Conservation (phyloP, 2,888 invertebrate genomes). For the Drosophila mimetica region DNA sequence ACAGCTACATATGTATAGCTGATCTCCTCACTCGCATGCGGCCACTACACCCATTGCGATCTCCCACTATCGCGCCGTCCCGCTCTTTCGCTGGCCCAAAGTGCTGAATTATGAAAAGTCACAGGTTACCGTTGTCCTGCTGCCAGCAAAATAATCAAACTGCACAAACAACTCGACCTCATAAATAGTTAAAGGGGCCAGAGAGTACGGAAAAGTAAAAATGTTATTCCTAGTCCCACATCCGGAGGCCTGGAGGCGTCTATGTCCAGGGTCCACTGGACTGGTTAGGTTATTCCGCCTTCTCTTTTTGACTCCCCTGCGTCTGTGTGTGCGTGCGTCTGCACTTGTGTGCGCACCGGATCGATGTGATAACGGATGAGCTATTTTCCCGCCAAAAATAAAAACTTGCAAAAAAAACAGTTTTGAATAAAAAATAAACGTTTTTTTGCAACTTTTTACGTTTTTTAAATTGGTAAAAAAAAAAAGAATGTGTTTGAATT, state of each 20-base stretch:
- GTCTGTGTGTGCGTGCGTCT: neutral
- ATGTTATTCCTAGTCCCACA: slow-evolving; percentile 42
- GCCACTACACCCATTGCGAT: slow-evolving; percentile 1
- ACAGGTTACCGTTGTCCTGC: slow-evolving; percentile 32
- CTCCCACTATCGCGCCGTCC: neutral
- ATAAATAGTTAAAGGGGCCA: slow-evolving; percentile 63
- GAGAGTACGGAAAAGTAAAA: slow-evolving; percentile 33
- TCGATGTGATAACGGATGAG: slow-evolving; percentile 5
- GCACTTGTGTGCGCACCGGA: slow-evolving; percentile 25
- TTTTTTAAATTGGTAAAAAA: no score
- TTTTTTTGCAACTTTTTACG: no score
- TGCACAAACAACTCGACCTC: slow-evolving; percentile 59
- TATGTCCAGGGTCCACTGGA: neutral
- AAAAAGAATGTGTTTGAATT: no score
- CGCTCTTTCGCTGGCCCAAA: slow-evolving; percentile 4
- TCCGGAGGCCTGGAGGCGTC: slow-evolving; percentile 27
- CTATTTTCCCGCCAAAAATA: slow-evolving; percentile 2
- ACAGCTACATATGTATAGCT: neutral
- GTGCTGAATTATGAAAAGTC: slow-evolving; percentile 58
- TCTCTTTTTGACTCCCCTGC: neutral
- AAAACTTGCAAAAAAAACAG: neutral
- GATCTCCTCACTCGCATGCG: neutral
- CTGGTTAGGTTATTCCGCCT: neutral
- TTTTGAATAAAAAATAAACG: no score
- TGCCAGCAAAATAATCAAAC: slow-evolving; percentile 56